A percentile compares a stretch with the other conserved stretches of the same genome.
Conservation (phyloP, 1,140 invertebrate genomes). For the Ridgeia piscesae region DNA sequence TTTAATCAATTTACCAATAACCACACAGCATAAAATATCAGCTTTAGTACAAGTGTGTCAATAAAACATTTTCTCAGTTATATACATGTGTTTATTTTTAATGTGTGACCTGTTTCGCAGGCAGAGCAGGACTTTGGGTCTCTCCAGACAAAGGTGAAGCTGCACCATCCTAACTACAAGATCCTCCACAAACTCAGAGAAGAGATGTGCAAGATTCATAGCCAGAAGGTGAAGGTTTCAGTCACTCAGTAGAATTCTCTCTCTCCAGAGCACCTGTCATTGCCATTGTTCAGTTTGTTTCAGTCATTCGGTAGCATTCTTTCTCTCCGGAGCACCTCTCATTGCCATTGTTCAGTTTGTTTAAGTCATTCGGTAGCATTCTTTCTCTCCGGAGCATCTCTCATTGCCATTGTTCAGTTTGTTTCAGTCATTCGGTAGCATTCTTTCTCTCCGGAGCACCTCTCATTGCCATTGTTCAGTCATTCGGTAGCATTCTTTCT, state of each 20-base stretch:
- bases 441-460: background rate
- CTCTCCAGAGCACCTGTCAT: background rate
- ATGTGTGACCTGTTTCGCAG: constrained; percentile 57
- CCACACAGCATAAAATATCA: background rate
- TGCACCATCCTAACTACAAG: constrained; percentile 78
- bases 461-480: background rate
- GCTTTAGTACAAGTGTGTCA: too few relatives aligned
- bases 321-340: background rate
- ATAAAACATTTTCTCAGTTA: too few relatives aligned
- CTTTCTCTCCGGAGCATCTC: background rate
- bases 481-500: background rate
- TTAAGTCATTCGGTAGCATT: background rate
- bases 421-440: background rate
- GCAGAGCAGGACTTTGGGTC: constrained; percentile 88
- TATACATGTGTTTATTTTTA: background rate
- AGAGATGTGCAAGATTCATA: constrained; percentile 81
- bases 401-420: background rate
- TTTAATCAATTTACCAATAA: too few relatives aligned
- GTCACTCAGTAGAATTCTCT: background rate
- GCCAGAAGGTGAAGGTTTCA: constrained; percentile 45
- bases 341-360: background rate
- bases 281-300: background rate
- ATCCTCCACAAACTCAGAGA: constrained; percentile 85
- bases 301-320: background rate
- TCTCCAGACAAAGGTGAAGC: constrained; percentile 84